Percentiles rank a stretch among this genome's conserved stretches.
phyloP scores from a whole-genome alignment of 2,888 invertebrate species.

The Rambutsinella grinnellia region DNA sequence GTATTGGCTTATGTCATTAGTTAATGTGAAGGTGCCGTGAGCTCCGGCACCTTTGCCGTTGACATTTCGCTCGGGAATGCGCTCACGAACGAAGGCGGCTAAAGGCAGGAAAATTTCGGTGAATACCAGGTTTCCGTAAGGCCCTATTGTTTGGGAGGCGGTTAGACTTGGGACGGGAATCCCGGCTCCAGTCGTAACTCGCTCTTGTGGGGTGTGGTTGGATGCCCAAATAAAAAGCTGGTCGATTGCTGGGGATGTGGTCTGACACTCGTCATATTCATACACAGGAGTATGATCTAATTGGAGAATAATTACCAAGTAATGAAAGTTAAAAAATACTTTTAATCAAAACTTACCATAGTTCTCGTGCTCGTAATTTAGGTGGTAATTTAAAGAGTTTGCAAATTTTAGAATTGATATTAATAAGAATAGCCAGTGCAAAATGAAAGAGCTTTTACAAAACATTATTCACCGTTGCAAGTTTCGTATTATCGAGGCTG shows the following conservation, averaged over 20 bases:
- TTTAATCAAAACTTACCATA: no score
- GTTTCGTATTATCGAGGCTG: no score
- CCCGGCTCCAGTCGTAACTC: slow-evolving; percentile 67
- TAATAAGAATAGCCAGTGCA: no score
- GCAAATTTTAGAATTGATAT: no score
- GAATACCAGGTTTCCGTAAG: slow-evolving; percentile 85
- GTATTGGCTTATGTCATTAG: slow-evolving; percentile 29
- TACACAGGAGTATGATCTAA: no score
- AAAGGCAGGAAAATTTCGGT: slow-evolving; percentile 87
- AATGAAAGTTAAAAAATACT: no score
- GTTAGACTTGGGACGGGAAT: slow-evolving; percentile 31
- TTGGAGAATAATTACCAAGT: no score
- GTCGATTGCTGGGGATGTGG: slow-evolving; percentile 7
- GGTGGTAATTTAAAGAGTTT: no score
- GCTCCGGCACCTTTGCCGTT: slow-evolving; percentile 92
- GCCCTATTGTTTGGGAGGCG: slow-evolving; percentile 75
- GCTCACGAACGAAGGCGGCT: slow-evolving; percentile 88
- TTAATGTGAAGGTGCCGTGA: slow-evolving; percentile 31
- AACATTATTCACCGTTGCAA: no score
- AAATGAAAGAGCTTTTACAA: no score
- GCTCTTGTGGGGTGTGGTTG: slow-evolving; percentile 70
- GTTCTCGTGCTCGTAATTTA: no score
- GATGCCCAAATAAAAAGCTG: slow-evolving; percentile 15
- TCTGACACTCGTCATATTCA: no score
- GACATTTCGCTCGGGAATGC: slow-evolving; percentile 91